phyloP scores from a whole-genome alignment of 2,113 vertebrate genomes.

The Vulpes vulpes region DNA sequence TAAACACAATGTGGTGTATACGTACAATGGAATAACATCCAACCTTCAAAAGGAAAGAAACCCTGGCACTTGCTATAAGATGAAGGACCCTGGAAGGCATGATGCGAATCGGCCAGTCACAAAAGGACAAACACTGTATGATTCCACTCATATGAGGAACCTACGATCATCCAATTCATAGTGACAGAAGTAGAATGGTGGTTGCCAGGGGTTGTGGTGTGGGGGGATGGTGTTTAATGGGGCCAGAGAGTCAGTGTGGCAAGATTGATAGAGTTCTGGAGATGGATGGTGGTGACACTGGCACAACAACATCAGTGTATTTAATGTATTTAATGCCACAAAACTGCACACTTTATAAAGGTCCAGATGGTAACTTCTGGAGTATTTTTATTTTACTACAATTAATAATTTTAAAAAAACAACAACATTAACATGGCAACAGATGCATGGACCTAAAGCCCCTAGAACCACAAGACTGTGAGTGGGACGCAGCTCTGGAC shows the following conservation, averaged over 20 bases:
- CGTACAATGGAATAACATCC: background rate
- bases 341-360: background rate
- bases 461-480: background rate
- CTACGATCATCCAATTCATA: background rate
- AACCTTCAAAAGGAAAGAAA: background rate
- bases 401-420: background rate
- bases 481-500: background rate
- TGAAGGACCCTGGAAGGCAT: background rate
- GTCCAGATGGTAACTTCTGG: background rate
- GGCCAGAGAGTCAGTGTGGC: background rate
- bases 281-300: fast-evolving
- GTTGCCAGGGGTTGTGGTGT: background rate
- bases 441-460: background rate
- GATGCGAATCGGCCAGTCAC: background rate
- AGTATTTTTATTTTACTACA: background rate
- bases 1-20: background rate
- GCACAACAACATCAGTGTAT: background rate
- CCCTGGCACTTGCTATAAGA: background rate
- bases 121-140: background rate
- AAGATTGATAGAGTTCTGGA: background rate
- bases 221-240: background rate
- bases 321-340: background rate
- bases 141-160: background rate
- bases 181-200: background rate
- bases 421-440: background rate